A percentile compares a stretch with the other conserved stretches of the same genome.
Evolutionary conservation across 2,888 invertebrate genomes (phyloP).

Genomic region (Hypomecis punctinalis): DNA sequence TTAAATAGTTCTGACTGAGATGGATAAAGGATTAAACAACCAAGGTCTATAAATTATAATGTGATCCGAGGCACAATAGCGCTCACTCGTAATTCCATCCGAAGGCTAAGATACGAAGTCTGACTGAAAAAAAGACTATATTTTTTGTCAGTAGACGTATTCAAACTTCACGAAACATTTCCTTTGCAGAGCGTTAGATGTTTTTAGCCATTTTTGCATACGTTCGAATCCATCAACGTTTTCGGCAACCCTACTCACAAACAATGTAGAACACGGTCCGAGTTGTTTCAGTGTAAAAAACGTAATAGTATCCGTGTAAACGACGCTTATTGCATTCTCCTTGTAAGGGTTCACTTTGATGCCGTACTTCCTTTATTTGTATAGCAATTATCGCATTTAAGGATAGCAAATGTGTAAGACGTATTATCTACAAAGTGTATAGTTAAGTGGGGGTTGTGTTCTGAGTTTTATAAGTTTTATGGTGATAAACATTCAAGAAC

Average conservation of each 20-base stretch:
- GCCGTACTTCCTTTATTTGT: constrained; percentile 28
- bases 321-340: constrained; percentile 35
- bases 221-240: not conserved
- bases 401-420: not conserved
- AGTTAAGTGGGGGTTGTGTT: not conserved
- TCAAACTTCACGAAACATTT: no score
- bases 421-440: not conserved
- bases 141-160: no score
- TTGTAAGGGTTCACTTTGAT: constrained; percentile 29
- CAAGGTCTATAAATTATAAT: no score
- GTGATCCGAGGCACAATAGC: no score
- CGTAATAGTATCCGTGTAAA: constrained; percentile 43
- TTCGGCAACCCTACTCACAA: constrained; percentile 35
- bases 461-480: not conserved
- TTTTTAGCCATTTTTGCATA: no score
- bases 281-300: constrained; percentile 44
- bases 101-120: no score
- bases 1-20: no score
- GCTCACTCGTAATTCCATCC: no score
- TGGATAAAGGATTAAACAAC: no score
- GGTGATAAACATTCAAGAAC: not conserved
- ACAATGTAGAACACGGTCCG: constrained; percentile 46
- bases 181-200: no score
- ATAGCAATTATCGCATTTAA: constrained; percentile 11
- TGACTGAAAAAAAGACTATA: no score